Conservation (phyloP, 2,113 vertebrate species). For the Malurus elegans region DNA sequence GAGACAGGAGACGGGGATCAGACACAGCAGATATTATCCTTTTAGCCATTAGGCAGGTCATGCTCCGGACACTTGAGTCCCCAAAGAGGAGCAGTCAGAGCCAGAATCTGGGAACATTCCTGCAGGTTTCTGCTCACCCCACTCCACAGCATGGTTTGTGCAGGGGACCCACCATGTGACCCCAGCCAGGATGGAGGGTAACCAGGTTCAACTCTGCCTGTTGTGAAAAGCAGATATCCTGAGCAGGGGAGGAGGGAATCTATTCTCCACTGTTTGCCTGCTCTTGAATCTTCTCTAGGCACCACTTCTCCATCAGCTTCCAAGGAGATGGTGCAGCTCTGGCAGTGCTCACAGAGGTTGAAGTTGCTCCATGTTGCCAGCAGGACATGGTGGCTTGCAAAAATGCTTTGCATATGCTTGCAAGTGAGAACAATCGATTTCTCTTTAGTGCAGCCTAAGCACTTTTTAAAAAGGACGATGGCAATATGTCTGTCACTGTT, state of each 20-base stretch:
- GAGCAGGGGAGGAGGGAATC: background rate
- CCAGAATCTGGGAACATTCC: rapidly evolving
- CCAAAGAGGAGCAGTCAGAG: background rate
- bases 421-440: background rate
- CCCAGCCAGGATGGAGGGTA: background rate
- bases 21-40: background rate
- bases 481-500: background rate
- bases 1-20: background rate
- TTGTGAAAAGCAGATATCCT: background rate
- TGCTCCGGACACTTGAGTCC: rapidly evolving
- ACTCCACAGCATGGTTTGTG: background rate
- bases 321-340: background rate
- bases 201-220: background rate
- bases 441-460: background rate
- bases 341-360: background rate
- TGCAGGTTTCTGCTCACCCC: background rate
- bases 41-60: background rate
- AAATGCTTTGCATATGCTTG: background rate
- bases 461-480: background rate
- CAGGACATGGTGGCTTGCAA: background rate
- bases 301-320: background rate
- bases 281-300: background rate
- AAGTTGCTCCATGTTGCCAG: background rate
- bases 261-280: background rate
- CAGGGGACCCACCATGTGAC: background rate